Evolutionary conservation across 2,888 invertebrate species (phyloP), one percentile per base, ranked within the genome.

Genomic region (Elgonia sp.): DNA sequence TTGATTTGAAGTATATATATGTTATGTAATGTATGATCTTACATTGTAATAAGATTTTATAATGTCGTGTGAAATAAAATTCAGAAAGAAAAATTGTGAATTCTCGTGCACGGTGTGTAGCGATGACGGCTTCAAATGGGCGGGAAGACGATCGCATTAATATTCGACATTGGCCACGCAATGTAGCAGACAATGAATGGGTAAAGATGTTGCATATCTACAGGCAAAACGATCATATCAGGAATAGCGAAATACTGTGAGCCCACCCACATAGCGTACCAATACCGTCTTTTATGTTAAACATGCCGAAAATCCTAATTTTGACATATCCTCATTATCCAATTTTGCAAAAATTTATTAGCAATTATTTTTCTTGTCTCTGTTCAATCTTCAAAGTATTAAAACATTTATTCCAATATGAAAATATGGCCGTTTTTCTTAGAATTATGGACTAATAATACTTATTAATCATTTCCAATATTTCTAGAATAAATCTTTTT

Each of bases 81-180:
- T 1, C 40, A 46, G 0, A 7, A 18, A 21, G 12, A 42, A 4
- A 14, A 77, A 65, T 40, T 9, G 60, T 42, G 55, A 69, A 72
- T 46, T 63, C 16, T 72, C 21, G 50, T 21, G 50, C 16, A 83
- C 69, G 46, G 80, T 80, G 29, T 65, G 46, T 40, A 80, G 85
- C 69, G 81, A 69, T 76, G 81, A 82, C 75, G 72, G 76, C 46
- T 81, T 20, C 18, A 70, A 82, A 63, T 86, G 81, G 82, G 86
- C 70, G 76, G 86, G 70, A 76, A 81, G 76, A 65, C 87, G 84
- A 87, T 87, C 79, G 82, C 87, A 87, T 87, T 84, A 87, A 87
- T 87, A 87, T 87, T 87, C 87, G 87, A 53, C 83, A 87, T 87
- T 87, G 87, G 87, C 63, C 75, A 83, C 87, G 87, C 87, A 80